A percentile compares a stretch with the other conserved stretches of the same genome.
Conservation (phyloP, 2,888 invertebrate genomes). For the Hirtodrosophila trivittata region DNA sequence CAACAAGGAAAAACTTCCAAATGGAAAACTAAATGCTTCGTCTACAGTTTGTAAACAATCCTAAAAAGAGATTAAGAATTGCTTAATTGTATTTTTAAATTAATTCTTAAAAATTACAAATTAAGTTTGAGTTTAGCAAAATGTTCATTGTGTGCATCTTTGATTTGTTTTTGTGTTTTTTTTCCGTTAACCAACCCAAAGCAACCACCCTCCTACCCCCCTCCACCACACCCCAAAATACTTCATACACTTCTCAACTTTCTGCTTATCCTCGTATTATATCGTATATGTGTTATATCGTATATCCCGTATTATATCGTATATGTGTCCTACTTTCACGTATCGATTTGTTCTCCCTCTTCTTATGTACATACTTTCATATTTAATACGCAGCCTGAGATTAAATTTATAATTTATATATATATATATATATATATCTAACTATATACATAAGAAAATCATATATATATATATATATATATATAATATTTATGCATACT, state of each 20-base stretch:
- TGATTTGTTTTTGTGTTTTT: conserved; percentile 51
- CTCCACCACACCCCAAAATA: background rate
- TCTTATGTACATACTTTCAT: too few species aligned
- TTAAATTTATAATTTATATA: conserved; percentile 1
- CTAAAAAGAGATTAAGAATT: conserved; percentile 27
- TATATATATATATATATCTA: background rate
- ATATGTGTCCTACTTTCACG: too few species aligned
- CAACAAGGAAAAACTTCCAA: conserved; percentile 15
- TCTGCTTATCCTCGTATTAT: too few species aligned
- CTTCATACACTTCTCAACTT: background rate
- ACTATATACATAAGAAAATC: conserved; percentile 1
- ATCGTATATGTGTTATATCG: too few species aligned
- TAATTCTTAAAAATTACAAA: conserved; percentile 75
- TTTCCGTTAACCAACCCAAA: background rate
- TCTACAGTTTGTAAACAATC: too few species aligned
- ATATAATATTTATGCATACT: too few species aligned
- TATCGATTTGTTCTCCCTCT: too few species aligned
- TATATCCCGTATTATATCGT: too few species aligned
- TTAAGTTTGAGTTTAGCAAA: conserved; percentile 49
- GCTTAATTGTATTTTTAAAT: conserved; percentile 79
- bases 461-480: conserved; percentile 9
- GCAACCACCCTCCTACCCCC: background rate
- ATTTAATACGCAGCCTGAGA: too few species aligned
- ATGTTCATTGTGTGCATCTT: conserved; percentile 44
- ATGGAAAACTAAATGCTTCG: background rate